Conservation (phyloP, 2,113 vertebrate species). For the Connochaetes taurinus region DNA sequence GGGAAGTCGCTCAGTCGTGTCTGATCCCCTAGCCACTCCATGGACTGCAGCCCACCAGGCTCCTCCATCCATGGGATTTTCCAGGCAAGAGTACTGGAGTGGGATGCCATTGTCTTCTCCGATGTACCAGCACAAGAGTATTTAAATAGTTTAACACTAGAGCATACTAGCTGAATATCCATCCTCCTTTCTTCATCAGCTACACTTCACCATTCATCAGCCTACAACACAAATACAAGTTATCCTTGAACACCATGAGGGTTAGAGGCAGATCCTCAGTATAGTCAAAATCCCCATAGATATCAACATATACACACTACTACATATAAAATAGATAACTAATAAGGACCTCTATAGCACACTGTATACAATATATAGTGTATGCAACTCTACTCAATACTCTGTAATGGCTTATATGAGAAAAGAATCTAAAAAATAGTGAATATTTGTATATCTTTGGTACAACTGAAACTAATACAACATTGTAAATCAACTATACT, state of each 20-base stretch:
- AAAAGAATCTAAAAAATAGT: not conserved
- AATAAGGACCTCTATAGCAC: not conserved
- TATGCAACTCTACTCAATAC: not conserved
- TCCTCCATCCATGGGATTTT: too few relatives aligned
- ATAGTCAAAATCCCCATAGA: not conserved
- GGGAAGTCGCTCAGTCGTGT: too few relatives aligned
- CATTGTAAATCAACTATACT: not conserved
- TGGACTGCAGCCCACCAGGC: too few relatives aligned
- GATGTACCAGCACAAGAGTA: not conserved
- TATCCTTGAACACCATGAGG: not conserved
- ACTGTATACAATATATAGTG: not conserved
- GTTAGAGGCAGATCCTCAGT: not conserved
- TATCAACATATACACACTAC: not conserved
- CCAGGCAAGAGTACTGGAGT: too few relatives aligned
- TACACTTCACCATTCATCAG: not conserved
- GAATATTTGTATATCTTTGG: not conserved
- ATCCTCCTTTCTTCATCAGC: not conserved
- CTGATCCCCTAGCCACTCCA: rapidly evolving
- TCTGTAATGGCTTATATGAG: not conserved
- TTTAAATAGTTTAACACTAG: not conserved
- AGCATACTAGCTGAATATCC: not conserved
- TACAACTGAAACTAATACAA: not conserved
- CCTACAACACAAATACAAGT: not conserved
- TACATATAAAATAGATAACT: not conserved
- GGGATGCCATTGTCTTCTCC: too few relatives aligned